phyloP scores from a whole-genome alignment of 2,113 vertebrate genomes.

The Zapus hudsonius region DNA sequence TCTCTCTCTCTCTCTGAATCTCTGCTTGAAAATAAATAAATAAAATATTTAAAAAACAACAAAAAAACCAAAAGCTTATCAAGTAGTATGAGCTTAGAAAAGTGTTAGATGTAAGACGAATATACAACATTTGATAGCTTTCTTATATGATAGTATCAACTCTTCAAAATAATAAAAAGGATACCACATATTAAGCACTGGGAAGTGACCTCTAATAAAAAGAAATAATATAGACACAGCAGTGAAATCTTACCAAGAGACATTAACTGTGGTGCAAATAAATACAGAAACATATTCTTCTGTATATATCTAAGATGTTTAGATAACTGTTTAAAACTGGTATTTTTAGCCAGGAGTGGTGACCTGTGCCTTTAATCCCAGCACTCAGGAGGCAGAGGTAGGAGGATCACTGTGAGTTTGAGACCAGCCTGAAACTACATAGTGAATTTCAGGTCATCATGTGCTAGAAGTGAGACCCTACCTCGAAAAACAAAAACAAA shows the following conservation, averaged over 20 bases:
- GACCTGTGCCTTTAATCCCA: too few relatives aligned
- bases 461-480: too few relatives aligned
- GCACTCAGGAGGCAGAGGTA: too few relatives aligned
- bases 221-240: neutral
- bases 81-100: neutral
- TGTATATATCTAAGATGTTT: too few relatives aligned
- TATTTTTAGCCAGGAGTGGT: neutral
- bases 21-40: too few relatives aligned
- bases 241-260: slow-evolving; percentile 5
- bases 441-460: too few relatives aligned
- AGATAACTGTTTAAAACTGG: neutral
- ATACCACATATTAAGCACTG: neutral
- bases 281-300: neutral
- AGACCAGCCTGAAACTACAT: too few relatives aligned
- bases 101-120: neutral
- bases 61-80: neutral
- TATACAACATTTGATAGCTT: neutral
- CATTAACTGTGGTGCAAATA: neutral
- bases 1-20: too few relatives aligned
- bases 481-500: too few relatives aligned
- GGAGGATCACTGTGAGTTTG: too few relatives aligned
- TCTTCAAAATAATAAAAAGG: neutral
- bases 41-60: too few relatives aligned
- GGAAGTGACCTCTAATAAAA: neutral
- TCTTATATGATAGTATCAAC: neutral